A percentile compares a stretch with the other conserved stretches of the same genome.
Evolutionary conservation across 2,797 vertebrate genomes (phyloP).

Genomic region (Bovichtus variegatus): DNA sequence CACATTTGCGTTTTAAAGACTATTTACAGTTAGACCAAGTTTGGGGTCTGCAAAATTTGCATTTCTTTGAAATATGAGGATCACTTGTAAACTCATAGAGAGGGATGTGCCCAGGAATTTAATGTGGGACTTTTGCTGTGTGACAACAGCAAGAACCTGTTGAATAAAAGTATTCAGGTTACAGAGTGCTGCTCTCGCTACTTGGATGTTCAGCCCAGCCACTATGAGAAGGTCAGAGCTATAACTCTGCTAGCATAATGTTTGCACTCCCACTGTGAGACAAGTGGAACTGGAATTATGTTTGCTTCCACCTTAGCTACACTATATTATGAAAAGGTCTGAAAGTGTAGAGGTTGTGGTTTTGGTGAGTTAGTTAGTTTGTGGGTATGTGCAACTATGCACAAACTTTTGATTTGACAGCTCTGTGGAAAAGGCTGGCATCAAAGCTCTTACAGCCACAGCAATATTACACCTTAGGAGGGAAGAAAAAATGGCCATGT

Average conservation of each 20-base stretch:
- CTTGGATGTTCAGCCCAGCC: slow-evolving; percentile 6
- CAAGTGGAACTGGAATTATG: slow-evolving; percentile 8
- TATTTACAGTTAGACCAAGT: neutral
- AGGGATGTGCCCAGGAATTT: neutral
- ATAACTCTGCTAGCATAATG: slow-evolving; percentile 14
- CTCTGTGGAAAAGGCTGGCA: neutral
- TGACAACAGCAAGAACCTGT: neutral
- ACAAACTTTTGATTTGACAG: neutral
- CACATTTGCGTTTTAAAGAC: slow-evolving; percentile 2
- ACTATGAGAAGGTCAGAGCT: slow-evolving; percentile 27
- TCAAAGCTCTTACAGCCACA: neutral
- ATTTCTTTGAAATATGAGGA: slow-evolving; percentile 13
- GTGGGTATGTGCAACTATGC: neutral
- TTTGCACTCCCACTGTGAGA: slow-evolving; percentile 12
- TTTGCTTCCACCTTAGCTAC: neutral
- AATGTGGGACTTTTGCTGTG: neutral
- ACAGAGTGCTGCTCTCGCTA: neutral
- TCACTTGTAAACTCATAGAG: neutral
- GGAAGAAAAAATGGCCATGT: neutral
- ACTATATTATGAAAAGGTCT: neutral
- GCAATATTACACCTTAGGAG: neutral
- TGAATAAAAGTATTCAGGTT: no score
- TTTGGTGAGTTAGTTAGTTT: neutral
- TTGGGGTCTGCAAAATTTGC: neutral
- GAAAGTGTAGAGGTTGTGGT: neutral